Percentiles rank a stretch among this genome's conserved stretches.
phyloP scores from a whole-genome alignment of 1,140 invertebrate genomes.

The Cepaea nemoralis region DNA sequence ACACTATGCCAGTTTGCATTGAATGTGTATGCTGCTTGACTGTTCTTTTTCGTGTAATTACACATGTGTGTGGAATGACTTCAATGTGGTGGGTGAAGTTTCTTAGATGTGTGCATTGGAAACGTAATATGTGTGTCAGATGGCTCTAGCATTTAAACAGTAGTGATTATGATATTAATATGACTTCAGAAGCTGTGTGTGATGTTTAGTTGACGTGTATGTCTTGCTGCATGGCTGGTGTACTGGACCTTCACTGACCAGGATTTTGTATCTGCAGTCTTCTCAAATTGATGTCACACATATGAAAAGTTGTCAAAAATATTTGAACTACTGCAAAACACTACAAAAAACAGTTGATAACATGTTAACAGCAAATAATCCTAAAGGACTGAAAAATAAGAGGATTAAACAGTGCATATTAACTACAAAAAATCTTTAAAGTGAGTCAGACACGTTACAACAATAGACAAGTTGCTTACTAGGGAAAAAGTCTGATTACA shows the following conservation, averaged over 20 bases:
- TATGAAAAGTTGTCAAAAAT: no score
- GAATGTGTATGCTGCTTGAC: constrained; percentile 27
- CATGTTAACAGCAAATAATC: no score
- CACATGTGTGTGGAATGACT: constrained; percentile 35
- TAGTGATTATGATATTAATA: constrained; percentile 10
- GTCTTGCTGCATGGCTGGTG: constrained; percentile 24
- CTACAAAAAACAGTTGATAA: no score
- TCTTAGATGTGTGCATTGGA: constrained; percentile 24
- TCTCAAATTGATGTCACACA: no score
- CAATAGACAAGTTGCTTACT: no score
- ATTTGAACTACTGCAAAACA: no score
- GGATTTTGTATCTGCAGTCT: no score
- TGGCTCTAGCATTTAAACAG: background rate
- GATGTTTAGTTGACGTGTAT: background rate
- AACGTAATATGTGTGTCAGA: background rate
- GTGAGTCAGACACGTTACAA: no score
- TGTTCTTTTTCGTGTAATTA: constrained; percentile 19
- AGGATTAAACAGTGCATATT: no score
- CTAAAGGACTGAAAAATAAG: no score
- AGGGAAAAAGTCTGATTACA: no score
- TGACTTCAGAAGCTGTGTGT: background rate
- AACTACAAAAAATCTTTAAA: no score
- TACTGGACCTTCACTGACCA: background rate
- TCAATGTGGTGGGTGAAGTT: constrained; percentile 22
- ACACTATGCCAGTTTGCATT: background rate